Conservation (phyloP, 2,113 vertebrate genomes). For the Gallinago jamesoni region DNA sequence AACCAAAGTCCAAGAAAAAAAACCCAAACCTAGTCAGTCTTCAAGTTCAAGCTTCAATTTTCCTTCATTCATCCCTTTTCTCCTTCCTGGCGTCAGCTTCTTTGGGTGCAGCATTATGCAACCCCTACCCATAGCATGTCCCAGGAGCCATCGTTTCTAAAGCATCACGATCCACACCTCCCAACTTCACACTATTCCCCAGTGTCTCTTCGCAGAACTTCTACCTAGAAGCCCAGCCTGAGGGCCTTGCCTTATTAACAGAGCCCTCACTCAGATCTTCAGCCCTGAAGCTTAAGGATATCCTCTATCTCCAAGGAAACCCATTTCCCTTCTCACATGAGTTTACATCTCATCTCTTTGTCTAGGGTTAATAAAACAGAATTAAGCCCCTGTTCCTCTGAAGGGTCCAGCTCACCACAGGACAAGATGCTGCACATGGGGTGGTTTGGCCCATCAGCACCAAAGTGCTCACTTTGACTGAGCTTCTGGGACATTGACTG, state of each 20-base stretch:
- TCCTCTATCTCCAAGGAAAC: neutral
- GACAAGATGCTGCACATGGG: neutral
- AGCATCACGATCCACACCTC: neutral
- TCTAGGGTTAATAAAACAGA: neutral
- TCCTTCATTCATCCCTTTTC: neutral
- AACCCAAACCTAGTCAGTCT: neutral
- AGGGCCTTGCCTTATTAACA: neutral
- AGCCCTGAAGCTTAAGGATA: neutral
- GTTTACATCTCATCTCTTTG: neutral
- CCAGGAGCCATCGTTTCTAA: neutral
- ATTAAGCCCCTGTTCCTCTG: neutral
- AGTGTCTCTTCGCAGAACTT: neutral
- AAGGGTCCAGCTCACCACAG: neutral
- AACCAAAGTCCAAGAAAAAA: neutral
- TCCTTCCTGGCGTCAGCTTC: neutral
- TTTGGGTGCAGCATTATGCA: neutral
- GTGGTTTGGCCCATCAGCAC: neutral
- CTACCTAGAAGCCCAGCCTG: neutral
- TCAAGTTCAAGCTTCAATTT: neutral
- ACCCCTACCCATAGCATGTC: neutral
- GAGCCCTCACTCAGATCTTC: neutral
- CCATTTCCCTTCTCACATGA: neutral
- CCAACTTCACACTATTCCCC: neutral
- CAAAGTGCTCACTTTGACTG: fast-evolving
- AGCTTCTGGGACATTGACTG: neutral